phyloP scores from a whole-genome alignment of 2,113 vertebrate genomes.

The Phaethon lepturus region DNA sequence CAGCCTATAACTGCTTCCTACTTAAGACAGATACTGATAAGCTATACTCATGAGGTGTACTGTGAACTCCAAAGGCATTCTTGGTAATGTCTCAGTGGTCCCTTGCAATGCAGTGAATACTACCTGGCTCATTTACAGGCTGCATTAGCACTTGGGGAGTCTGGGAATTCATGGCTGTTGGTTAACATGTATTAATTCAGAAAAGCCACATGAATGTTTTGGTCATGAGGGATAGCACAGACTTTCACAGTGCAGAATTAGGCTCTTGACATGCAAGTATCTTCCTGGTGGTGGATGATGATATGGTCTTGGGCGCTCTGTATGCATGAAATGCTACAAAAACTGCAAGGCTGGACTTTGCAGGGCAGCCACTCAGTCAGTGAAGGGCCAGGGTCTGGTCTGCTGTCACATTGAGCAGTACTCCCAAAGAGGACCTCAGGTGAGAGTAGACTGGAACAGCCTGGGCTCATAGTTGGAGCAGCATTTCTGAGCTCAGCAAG shows the following conservation, averaged over 20 bases:
- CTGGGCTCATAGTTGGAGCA: constrained; percentile 3
- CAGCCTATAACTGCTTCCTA: constrained; percentile 31
- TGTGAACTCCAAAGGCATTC: neutral
- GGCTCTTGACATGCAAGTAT: neutral
- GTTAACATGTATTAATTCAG: neutral
- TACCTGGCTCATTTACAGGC: neutral
- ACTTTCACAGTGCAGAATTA: neutral
- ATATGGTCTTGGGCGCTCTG: neutral
- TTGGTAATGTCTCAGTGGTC: neutral
- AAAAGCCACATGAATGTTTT: neutral
- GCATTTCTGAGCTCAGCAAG: neutral
- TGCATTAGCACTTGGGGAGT: neutral
- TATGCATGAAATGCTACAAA: neutral
- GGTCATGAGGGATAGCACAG: neutral
- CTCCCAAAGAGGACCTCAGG: neutral
- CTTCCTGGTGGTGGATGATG: neutral
- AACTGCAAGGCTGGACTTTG: neutral
- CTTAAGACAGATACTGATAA: constrained; percentile 23
- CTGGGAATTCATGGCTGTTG: neutral
- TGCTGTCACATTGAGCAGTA: neutral
- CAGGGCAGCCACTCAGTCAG: neutral
- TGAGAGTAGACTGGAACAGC: neutral
- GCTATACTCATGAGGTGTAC: neutral
- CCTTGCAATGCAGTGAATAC: neutral
- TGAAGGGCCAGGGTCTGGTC: neutral